Conservation (phyloP, 2,888 invertebrate species). For the Blastobasis lacticolella region DNA sequence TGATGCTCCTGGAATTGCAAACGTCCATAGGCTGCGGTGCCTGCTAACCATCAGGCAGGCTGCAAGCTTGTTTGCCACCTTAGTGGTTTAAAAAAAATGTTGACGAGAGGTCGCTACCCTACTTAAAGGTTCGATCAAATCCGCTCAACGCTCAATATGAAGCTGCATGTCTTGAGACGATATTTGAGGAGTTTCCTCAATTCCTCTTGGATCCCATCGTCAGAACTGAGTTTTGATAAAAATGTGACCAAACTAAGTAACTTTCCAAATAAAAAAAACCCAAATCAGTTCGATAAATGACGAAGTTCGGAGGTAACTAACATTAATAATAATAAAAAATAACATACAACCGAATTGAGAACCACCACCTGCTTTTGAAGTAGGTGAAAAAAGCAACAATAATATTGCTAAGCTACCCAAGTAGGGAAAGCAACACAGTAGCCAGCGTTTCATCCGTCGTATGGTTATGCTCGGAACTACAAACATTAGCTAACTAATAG, state of each 20-base stretch:
- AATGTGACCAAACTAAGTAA: neutral
- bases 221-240: neutral
- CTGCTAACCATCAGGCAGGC: too few species aligned
- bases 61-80: too few species aligned
- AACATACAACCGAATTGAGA: neutral
- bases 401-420: neutral
- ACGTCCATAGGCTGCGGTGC: too few species aligned
- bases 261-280: neutral
- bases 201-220: too few species aligned
- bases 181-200: too few species aligned
- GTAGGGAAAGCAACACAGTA: neutral
- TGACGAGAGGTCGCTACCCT: too few species aligned
- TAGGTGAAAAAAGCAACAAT: neutral
- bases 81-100: too few species aligned
- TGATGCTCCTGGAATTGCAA: too few species aligned
- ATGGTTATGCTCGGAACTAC: neutral
- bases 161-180: too few species aligned
- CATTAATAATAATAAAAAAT: neutral
- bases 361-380: neutral
- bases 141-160: too few species aligned
- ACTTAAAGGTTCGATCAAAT: too few species aligned
- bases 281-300: neutral
- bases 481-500: neutral
- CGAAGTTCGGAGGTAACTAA: neutral
- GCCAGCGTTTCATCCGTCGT: neutral